Base-by-base conservation (phyloP, 2,797 vertebrate species). In the Podarcis lilfordi region DNA sequence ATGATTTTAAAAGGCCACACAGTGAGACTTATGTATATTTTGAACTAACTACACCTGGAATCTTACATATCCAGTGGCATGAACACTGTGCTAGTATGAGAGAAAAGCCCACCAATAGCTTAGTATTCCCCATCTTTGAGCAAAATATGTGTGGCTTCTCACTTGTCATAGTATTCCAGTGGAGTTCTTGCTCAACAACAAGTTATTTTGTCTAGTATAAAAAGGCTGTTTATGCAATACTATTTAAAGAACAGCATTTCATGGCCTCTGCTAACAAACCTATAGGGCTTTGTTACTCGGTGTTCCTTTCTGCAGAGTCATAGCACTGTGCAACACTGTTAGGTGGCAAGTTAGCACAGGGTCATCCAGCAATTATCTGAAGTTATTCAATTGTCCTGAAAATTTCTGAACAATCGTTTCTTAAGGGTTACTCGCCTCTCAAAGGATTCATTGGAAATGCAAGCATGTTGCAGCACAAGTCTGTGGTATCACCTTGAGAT, bases 401-500 rank as follows among this genome's bases (percentile, higher is more conserved):
- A 75, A 64, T 7, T 86, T 78, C 23, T n/a, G 50, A 68, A 37
- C 85, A 86, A 80, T 80, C 61, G 68, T 71, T 81, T 72, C 13
- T 43, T n/a, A 32, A 21, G 61, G n/a, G 7, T 25, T 37, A 32
- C 68, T 10, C 23, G 27, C 27, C 45, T n/a, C 40, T 77, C 74
- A 45, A n/a, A 85, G 11, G 9, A 69, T 37, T 29, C 8, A 66
- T 19, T 78, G n/a, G 23, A 80, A 86, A 45, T 71, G 15, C 66
- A 81, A 59, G 64, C 5, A 43, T 21, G 80, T 2, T 8, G 3
- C 7, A 64, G 8, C 21, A 32, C 50, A 32, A 11, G 25, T 29
- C 27, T 8, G 50, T 3, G 32, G 9, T 37, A 64, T 40, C 3
- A 40, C 8, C 23, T 35, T 82, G 61, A 81, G 25, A 55, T 55